phyloP scores from a whole-genome alignment of 2,113 vertebrate species.

The Oncorhynchus masou region DNA sequence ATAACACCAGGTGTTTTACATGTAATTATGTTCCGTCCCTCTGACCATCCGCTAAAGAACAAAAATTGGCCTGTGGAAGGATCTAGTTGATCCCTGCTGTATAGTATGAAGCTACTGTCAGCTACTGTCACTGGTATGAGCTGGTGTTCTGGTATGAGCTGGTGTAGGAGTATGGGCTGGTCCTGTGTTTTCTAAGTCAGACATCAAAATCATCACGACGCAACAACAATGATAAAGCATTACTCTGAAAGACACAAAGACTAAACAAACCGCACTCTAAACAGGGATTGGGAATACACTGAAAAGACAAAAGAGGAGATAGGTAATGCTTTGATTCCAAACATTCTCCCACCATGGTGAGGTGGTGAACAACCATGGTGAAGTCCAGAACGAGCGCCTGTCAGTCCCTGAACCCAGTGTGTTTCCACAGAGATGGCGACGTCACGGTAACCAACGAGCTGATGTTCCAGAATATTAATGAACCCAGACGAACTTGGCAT shows the following conservation, averaged over 20 bases:
- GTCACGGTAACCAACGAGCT: constrained; percentile 51
- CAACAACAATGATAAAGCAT: neutral
- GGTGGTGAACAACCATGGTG: neutral
- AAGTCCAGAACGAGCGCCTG: neutral
- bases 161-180: too few relatives aligned
- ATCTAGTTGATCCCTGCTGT: too few relatives aligned
- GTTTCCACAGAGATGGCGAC: constrained; percentile 61
- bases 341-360: neutral
- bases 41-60: too few relatives aligned
- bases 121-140: too few relatives aligned
- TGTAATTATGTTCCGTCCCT: too few relatives aligned
- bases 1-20: too few relatives aligned
- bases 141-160: too few relatives aligned
- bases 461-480: constrained; percentile 60
- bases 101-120: too few relatives aligned
- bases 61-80: too few relatives aligned
- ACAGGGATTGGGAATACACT: too few relatives aligned
- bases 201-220: neutral
- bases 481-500: constrained; percentile 12
- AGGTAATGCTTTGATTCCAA: neutral
- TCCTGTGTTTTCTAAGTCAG: neutral
- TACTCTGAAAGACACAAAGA: neutral
- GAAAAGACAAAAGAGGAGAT: neutral
- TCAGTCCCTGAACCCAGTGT: constrained; percentile 43
- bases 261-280: neutral